Percentiles rank a stretch among this genome's conserved stretches.
phyloP scores from a whole-genome alignment of 2,888 invertebrate genomes.

The Anoncus sp. region DNA sequence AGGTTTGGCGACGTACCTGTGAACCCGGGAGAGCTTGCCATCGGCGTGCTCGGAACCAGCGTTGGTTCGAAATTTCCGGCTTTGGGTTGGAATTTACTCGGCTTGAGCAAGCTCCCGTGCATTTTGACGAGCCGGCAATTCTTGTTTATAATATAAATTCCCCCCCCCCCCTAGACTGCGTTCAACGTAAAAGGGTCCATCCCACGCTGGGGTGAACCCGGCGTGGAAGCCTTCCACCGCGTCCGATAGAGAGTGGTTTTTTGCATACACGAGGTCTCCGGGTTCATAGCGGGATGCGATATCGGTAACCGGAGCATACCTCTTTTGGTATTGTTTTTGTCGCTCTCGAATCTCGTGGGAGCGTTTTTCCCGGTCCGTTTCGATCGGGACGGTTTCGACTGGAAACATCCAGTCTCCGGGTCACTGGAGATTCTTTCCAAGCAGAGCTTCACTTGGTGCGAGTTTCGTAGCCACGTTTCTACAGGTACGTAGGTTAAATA shows the following conservation, averaged over 20 bases:
- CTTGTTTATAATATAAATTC: not conserved
- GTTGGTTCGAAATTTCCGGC: not conserved
- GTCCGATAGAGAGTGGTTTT: not conserved
- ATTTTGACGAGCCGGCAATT: not conserved
- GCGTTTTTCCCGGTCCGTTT: not conserved
- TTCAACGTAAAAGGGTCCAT: not conserved
- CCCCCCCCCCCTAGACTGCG: not conserved
- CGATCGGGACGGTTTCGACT: fast-evolving
- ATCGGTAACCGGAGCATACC: not conserved
- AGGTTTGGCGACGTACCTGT: too few species aligned
- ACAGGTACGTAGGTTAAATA: not conserved
- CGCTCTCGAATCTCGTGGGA: not conserved
- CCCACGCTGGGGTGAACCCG: not conserved
- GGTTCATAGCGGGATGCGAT: not conserved
- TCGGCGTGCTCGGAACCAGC: not conserved
- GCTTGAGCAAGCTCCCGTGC: not conserved
- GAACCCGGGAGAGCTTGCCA: too few species aligned
- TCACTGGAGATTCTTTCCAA: not conserved
- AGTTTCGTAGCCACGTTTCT: not conserved
- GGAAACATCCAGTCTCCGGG: not conserved
- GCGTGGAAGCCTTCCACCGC: not conserved
- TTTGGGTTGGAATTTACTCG: not conserved
- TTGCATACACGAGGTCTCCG: not conserved
- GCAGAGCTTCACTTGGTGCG: not conserved
- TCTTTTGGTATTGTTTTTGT: not conserved